Evolutionary conservation across 2,113 vertebrate species (phyloP).

Genomic region (Coturnix japonica): DNA sequence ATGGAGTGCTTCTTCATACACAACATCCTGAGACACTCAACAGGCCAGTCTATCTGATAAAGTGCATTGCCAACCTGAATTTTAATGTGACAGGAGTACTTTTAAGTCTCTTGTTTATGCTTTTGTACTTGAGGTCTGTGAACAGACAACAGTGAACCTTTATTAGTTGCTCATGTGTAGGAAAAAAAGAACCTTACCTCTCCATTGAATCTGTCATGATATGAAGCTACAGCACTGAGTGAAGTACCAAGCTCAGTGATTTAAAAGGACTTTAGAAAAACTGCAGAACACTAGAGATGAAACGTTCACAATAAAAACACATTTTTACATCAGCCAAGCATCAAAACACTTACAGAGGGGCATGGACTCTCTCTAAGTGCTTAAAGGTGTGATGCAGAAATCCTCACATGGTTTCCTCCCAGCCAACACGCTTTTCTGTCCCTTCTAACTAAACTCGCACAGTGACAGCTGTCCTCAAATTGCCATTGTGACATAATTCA

Average conservation of each 20-base stretch:
- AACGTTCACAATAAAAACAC: background rate
- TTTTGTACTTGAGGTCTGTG: background rate
- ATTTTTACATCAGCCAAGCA: background rate
- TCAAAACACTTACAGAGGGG: background rate
- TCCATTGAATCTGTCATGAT: background rate
- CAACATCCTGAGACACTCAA: background rate
- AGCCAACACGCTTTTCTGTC: accelerated
- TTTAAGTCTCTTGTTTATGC: background rate
- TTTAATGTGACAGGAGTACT: background rate
- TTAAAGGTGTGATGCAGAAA: background rate
- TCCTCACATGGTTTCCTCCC: accelerated
- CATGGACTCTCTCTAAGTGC: background rate
- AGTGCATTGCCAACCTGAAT: background rate
- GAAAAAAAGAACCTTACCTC: background rate
- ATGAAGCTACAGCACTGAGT: accelerated
- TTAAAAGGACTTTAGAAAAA: background rate
- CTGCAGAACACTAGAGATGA: background rate
- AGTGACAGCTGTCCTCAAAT: slow-evolving; percentile 2
- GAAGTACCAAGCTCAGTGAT: background rate
- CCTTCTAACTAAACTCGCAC: background rate
- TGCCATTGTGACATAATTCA: background rate
- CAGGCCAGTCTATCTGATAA: background rate
- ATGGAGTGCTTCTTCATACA: background rate
- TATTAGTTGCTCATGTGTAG: background rate
- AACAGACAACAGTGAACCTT: background rate